phyloP scores from a whole-genome alignment of 2,797 vertebrate species.

The Sebastes trivittatus region DNA sequence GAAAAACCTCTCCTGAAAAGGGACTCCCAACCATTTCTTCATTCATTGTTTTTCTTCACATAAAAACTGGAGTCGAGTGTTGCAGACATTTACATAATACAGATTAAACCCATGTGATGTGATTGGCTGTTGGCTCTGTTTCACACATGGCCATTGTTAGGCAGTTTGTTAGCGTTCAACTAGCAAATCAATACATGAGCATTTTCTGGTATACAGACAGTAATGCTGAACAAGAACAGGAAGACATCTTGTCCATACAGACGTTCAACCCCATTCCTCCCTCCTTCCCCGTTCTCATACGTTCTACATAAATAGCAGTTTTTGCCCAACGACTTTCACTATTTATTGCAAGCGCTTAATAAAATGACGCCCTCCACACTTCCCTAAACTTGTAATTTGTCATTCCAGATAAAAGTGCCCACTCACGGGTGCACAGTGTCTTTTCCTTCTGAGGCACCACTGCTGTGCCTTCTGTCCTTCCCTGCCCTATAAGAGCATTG shows the following conservation, averaged over 20 bases:
- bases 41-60: constrained; percentile 44
- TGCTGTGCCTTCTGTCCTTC: constrained; percentile 69
- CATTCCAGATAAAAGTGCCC: constrained; percentile 74
- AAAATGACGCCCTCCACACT: constrained; percentile 56
- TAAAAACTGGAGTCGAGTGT: constrained; percentile 54
- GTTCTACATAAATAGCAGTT: constrained; percentile 50
- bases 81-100: constrained; percentile 50
- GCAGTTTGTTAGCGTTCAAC: constrained; percentile 46
- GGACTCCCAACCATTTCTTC: constrained; percentile 50
- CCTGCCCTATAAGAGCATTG: constrained; percentile 45
- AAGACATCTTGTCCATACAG: constrained; percentile 23
- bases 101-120: constrained; percentile 52
- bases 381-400: constrained; percentile 66
- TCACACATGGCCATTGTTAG: constrained; percentile 28
- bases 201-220: constrained; percentile 29
- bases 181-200: constrained; percentile 29
- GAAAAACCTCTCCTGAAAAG: constrained; percentile 57
- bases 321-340: constrained; percentile 62
- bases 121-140: constrained; percentile 54
- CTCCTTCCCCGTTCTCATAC: constrained; percentile 20
- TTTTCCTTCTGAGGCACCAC: constrained; percentile 68
- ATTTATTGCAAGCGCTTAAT: constrained; percentile 80
- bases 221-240: constrained; percentile 24
- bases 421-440: constrained; percentile 56
- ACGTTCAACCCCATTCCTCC: constrained; percentile 30